Evolutionary conservation across 2,888 invertebrate genomes (phyloP).

Genomic region (Pelosia muscerda): DNA sequence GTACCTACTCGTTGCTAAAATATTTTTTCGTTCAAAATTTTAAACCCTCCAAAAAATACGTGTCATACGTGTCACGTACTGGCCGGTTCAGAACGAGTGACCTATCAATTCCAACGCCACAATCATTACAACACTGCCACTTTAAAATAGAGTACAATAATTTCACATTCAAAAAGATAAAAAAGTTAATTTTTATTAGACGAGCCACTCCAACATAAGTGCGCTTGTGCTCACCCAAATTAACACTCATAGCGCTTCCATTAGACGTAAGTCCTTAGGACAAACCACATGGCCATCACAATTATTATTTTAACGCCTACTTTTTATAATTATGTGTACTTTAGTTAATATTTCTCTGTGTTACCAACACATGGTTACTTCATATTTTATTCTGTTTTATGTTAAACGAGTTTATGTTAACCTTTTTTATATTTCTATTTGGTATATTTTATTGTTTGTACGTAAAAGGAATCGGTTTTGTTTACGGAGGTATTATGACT

Average conservation of each 20-base stretch:
- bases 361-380: slow-evolving; percentile 35
- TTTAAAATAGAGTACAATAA: not conserved
- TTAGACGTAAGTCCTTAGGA: slow-evolving; percentile 43
- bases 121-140: not conserved
- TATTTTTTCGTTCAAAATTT: too few species aligned
- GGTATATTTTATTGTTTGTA: slow-evolving; percentile 25
- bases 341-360: slow-evolving; percentile 48
- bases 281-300: slow-evolving; percentile 68
- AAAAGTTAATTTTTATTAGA: not conserved
- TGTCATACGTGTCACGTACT: not conserved
- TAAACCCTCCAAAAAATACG: not conserved
- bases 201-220: slow-evolving; percentile 12
- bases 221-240: slow-evolving; percentile 12
- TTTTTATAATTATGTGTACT: slow-evolving; percentile 71
- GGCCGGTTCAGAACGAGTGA: not conserved
- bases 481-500: slow-evolving; percentile 18
- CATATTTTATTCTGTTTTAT: slow-evolving; percentile 24
- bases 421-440: slow-evolving; percentile 25
- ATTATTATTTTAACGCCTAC: slow-evolving; percentile 76
- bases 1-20: too few species aligned
- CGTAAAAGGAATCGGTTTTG: slow-evolving; percentile 12
- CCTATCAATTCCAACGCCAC: not conserved
- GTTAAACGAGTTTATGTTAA: slow-evolving; percentile 18
- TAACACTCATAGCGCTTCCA: slow-evolving; percentile 59
- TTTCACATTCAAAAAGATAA: slow-evolving; percentile 4